Conservation (phyloP, 1,140 invertebrate genomes). For the Formica exsecta region DNA sequence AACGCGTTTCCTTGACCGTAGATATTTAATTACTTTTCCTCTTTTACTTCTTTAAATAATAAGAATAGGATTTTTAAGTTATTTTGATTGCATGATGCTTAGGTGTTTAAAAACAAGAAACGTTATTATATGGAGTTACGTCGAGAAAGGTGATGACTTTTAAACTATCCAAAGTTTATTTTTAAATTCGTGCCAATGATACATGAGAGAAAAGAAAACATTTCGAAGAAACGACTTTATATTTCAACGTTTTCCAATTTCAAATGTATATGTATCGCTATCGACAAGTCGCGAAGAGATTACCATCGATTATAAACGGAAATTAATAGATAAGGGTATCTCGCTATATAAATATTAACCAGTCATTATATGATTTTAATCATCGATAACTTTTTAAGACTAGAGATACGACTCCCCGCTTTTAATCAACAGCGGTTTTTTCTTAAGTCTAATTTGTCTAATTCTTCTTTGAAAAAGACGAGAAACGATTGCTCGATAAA, state of each 20-base stretch:
- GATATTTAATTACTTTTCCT: slow-evolving; percentile 41
- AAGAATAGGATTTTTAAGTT: too few species aligned
- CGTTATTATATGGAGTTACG: too few species aligned
- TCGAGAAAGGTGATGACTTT: too few species aligned
- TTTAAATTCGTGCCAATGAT: neutral
- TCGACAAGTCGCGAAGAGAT: slow-evolving; percentile 17
- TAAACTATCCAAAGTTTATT: neutral
- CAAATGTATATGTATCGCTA: neutral
- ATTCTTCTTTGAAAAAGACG: neutral
- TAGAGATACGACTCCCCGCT: neutral
- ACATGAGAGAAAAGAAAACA: neutral
- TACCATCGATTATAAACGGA: slow-evolving; percentile 6
- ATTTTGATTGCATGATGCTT: too few species aligned
- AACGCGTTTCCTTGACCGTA: slow-evolving; percentile 37
- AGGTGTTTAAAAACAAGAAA: too few species aligned
- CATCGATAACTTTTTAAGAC: neutral
- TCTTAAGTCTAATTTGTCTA: too few species aligned
- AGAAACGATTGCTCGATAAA: slow-evolving; percentile 4
- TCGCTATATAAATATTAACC: neutral
- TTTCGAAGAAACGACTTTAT: neutral
- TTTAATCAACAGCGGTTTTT: neutral
- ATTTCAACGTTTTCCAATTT: neutral
- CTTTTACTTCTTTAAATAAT: neutral
- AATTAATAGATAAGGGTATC: slow-evolving; percentile 27
- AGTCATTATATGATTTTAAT: neutral